Conservation (phyloP, 2,888 invertebrate genomes). For the Agonopterix arenella region DNA sequence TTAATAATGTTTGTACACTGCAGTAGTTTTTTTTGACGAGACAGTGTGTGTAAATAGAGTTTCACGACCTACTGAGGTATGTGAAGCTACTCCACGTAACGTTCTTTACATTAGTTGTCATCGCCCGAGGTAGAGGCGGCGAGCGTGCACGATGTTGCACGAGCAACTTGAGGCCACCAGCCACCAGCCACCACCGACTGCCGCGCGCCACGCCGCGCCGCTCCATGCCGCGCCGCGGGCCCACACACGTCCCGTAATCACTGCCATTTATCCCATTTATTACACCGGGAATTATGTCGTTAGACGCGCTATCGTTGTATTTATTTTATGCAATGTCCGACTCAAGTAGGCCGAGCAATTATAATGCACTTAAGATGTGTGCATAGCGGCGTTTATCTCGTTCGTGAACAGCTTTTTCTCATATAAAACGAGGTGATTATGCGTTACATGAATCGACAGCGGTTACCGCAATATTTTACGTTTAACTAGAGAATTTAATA, state of each 20-base stretch:
- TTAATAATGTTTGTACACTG: neutral
- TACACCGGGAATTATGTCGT: constrained; percentile 44
- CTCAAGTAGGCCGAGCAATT: constrained; percentile 39
- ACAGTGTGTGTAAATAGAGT: too few species aligned
- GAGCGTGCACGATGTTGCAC: neutral
- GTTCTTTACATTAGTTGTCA: constrained; percentile 1
- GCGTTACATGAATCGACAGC: constrained; percentile 22
- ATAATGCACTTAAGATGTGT: constrained; percentile 48
- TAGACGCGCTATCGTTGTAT: constrained; percentile 35
- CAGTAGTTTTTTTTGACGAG: too few species aligned
- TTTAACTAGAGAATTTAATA: constrained; percentile 26
- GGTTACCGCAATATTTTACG: constrained; percentile 29
- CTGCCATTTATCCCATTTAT: constrained; percentile 46
- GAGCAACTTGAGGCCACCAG: too few species aligned
- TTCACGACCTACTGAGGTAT: too few species aligned
- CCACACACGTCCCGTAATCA: constrained; percentile 34
- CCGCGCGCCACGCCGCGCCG: constrained; percentile 2
- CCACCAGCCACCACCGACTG: neutral
- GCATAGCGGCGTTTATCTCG: constrained; percentile 25
- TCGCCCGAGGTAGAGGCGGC: constrained; percentile 4
- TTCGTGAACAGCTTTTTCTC: constrained; percentile 30
- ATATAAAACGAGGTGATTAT: constrained; percentile 31
- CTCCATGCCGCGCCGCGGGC: constrained; percentile 14
- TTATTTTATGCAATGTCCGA: constrained; percentile 42
- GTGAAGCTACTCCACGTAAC: too few species aligned